Evolutionary conservation across 1,140 invertebrate species (phyloP), one percentile per base, ranked within the genome.

Genomic region (Hyphantria cunea): DNA sequence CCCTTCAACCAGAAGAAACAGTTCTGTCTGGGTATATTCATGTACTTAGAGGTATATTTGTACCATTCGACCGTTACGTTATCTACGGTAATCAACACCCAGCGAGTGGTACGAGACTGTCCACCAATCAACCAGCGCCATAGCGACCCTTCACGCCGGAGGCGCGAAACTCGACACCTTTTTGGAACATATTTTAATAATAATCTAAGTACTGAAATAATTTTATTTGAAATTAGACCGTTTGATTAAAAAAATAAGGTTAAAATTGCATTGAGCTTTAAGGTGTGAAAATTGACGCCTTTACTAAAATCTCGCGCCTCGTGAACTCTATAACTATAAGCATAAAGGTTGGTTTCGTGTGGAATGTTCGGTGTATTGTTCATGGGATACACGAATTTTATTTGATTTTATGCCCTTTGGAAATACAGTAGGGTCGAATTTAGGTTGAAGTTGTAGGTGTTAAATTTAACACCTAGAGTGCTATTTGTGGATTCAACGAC

Each of bases 221-320:
- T 13, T 2, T 6, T 11, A 72, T 44, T 33, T 6, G 6, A 84
- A 66, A 63, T 17, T 72, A 6, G 3, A 68, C 59, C 54, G 32
- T 83, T 68, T 8, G 0, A 0, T 6, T 6, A 17, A 6, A 0
- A 0, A 0, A 52, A 62, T 85, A 12, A 64, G 76, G 47, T 63
- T 13, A 3, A 74, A 47, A 66, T 63, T 78, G 0, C 0, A 32
- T 42, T 70, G 65, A 10, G 10, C 11, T 1, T 25, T 32, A 39
- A 90, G 84, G 87, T 90, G 87, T 90, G 85, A 90, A 89, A 88
- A 87, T 82, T 90, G 78, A 90, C 87, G 85, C 86, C 84, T 83
- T 76, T 80, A 75, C 56, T 66, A 73, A 79, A 67, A 72, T 70
- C 55, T 60, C 42, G 39, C 37, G 12, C 54, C 47, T 33, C 39